Evolutionary conservation across 1,140 invertebrate species (phyloP).

Genomic region (Chironomus striatipennis): DNA sequence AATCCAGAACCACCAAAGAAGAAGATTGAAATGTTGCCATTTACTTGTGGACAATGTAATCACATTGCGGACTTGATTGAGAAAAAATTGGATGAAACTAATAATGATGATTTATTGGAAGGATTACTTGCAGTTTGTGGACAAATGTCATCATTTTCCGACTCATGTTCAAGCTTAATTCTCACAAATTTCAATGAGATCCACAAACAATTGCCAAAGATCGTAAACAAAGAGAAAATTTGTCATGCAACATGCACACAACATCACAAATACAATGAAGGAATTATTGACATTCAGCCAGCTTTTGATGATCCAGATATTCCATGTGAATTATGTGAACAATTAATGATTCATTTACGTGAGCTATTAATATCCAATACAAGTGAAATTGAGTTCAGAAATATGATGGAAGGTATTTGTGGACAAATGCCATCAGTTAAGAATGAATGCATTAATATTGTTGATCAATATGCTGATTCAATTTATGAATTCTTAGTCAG

Average conservation of each 20-base stretch:
- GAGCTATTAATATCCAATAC: constrained; percentile 76
- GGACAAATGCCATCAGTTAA: constrained; percentile 63
- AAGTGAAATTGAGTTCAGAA: constrained; percentile 70
- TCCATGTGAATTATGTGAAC: constrained; percentile 78
- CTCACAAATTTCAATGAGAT: constrained; percentile 63
- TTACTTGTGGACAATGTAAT: constrained; percentile 48
- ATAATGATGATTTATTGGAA: constrained; percentile 49
- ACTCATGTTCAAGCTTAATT: constrained; percentile 64
- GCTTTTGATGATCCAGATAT: constrained; percentile 48
- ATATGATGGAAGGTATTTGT: constrained; percentile 67
- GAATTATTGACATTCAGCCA: constrained; percentile 40
- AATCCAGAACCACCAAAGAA: constrained; percentile 31
- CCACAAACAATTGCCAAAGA: constrained; percentile 48
- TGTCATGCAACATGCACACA: constrained; percentile 63
- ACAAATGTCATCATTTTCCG: constrained; percentile 59
- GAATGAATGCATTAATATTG: constrained; percentile 56
- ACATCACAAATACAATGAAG: constrained; percentile 51
- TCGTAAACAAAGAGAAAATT: constrained; percentile 54
- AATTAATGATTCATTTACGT: constrained; percentile 65
- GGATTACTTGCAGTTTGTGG: constrained; percentile 52
- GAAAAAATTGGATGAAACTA: constrained; percentile 46
- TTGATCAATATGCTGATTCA: constrained; percentile 64
- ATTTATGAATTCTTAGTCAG: constrained; percentile 63
- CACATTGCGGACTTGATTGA: constrained; percentile 45
- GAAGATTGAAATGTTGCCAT: background rate